These are phyloP conservation scores for Dryobota labecula DNA, from an alignment of 2,888 invertebrate species.

Conservation along the genomic window DNA sequence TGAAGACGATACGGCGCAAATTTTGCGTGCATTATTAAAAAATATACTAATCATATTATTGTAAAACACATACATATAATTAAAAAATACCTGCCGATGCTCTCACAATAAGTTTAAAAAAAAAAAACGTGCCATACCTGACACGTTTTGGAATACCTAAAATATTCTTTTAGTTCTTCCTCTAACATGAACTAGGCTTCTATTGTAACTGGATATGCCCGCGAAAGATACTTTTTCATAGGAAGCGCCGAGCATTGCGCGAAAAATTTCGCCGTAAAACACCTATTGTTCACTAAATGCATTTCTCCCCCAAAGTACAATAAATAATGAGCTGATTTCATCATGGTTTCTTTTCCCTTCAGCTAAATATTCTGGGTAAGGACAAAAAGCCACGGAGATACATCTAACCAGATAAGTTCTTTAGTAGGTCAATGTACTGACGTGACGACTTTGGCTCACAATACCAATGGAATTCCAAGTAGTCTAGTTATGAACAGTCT, in stretches of 20 bases:
- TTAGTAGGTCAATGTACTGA: constrained; percentile 66
- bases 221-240: neutral
- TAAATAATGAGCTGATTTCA: constrained; percentile 24
- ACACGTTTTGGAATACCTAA: neutral
- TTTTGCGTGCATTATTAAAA: no score
- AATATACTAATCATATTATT: neutral
- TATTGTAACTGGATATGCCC: neutral
- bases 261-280: neutral
- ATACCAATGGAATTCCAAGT: neutral
- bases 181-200: neutral
- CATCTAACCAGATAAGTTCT: constrained; percentile 66
- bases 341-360: constrained; percentile 34
- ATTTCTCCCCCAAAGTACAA: constrained; percentile 8
- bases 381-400: constrained; percentile 53
- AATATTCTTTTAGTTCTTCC: neutral
- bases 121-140: no score
- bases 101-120: neutral
- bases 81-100: neutral
- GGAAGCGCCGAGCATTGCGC: neutral
- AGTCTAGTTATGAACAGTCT: constrained; percentile 4
- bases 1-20: no score
- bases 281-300: constrained; percentile 26
- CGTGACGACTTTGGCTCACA: constrained; percentile 43
- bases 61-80: no score
- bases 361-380: constrained; percentile 44